These are phyloP conservation scores for Malthinus seriepunctatus DNA, from an alignment of 2,888 invertebrate genomes.

Conservation along the genomic window DNA sequence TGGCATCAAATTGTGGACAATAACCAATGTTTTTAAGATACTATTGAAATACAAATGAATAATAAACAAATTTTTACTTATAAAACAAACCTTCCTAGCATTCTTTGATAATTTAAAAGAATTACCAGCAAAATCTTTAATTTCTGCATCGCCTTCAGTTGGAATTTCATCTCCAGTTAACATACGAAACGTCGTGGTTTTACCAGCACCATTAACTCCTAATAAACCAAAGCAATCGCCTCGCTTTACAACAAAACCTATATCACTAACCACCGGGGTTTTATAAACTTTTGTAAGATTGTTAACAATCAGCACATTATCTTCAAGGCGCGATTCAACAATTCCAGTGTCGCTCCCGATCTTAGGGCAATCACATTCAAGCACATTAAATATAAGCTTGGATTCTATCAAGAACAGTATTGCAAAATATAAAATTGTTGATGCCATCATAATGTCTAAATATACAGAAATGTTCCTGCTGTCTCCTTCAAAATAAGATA, in stretches of 20 bases:
- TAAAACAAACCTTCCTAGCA: constrained; percentile 7
- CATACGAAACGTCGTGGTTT: constrained; percentile 85
- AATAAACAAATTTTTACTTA: neutral
- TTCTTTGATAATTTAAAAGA: constrained; percentile 9
- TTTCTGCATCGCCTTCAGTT: constrained; percentile 25
- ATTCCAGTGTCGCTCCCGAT: neutral
- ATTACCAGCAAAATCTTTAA: neutral
- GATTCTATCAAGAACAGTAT: constrained; percentile 21
- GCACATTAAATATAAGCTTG: neutral
- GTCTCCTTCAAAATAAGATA: constrained; percentile 16
- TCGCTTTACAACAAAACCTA: constrained; percentile 67
- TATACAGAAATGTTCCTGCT: neutral
- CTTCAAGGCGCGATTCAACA: constrained; percentile 36
- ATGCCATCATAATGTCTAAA: constrained; percentile 14
- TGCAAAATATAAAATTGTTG: constrained; percentile 13
- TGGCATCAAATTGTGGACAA: constrained; percentile 87
- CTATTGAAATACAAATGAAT: constrained; percentile 51
- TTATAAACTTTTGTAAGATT: constrained; percentile 65
- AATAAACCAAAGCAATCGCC: constrained; percentile 84
- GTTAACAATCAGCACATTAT: constrained; percentile 60
- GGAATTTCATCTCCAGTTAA: constrained; percentile 65
- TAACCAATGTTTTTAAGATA: constrained; percentile 80
- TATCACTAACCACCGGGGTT: constrained; percentile 50
- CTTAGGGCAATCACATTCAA: too few relatives aligned
- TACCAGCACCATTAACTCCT: constrained; percentile 88